Base-by-base conservation (phyloP, 2,888 invertebrate species). In the Eilema griseolum region DNA sequence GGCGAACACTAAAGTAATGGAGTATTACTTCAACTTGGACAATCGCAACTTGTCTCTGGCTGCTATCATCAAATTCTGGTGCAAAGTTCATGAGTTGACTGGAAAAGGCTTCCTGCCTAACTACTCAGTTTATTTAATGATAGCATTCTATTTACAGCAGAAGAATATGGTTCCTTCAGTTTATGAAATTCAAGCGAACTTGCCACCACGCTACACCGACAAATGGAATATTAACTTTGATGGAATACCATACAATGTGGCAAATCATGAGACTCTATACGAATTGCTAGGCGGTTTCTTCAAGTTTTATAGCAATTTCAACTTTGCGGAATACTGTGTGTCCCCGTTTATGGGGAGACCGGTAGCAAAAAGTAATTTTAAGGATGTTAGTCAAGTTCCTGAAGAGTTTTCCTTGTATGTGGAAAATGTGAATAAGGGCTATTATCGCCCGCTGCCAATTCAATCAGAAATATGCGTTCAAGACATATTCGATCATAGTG, bases 211-310 rank as follows among this genome's bases (percentile, higher is more conserved):
- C 7, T 20, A 37, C 7, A 16, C 23, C 26, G 8, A 31, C 28
- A 28, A 61, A n/a, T 67, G 31, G n/a, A 46, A 67, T 11, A 28
- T 3, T 7, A 46, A 67, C 31, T 67, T 52, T 46, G 46, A 60
- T 5, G 46, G 46, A 67, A 11, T 23, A 11, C 61, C 46, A 0
- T 61, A 46, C 28, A 46, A 20, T 3, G 67, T 61, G n/a, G 16
- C 10, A n/a, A 61, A 67, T 24, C 37, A 62, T 11, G 62, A 68
- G 33, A 71, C 78, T 3, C 41, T 87, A 2, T 85, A 86, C 64
- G 52, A 83, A n/a, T 76, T 89, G n/a, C 37, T 88, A 2, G 85
- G 86, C 2, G 87, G 84, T 5, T 89, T 90, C 71, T 89, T 89
- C 61, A 74, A 78, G 26, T 90, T 78, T 72, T 89, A 89, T 69